phyloP scores from a whole-genome alignment of 37 sponge, comb jelly and placozoan genomes.

The Dysidea cf. avara region DNA sequence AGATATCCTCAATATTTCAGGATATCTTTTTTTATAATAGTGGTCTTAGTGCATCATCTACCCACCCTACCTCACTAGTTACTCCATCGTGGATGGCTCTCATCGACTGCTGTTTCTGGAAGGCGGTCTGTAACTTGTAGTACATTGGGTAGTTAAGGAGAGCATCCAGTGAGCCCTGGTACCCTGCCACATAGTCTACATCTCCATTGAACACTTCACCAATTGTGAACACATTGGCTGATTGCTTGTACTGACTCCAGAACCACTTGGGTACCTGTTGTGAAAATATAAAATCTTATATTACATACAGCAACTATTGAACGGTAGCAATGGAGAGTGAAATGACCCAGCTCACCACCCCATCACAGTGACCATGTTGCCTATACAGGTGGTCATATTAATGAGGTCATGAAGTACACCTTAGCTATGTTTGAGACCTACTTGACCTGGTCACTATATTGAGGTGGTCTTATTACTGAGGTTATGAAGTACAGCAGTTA shows the following conservation, averaged over 20 bases:
- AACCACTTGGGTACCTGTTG: slow-evolving; percentile 64
- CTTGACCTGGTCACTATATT: too few relatives aligned
- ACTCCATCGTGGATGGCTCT: slow-evolving; percentile 57
- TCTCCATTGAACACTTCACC: slow-evolving; percentile 81
- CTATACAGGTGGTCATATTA: too few relatives aligned
- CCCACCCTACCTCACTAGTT: slow-evolving; percentile 14
- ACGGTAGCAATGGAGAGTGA: too few relatives aligned
- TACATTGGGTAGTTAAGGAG: slow-evolving; percentile 85
- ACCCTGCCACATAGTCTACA: slow-evolving; percentile 44
- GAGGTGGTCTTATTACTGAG: too few relatives aligned
- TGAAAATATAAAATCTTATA: background rate
- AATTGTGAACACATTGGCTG: slow-evolving; percentile 64
- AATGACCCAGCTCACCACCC: too few relatives aligned
- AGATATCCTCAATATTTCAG: too few relatives aligned
- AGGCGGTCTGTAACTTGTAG: slow-evolving; percentile 55
- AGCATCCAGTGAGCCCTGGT: slow-evolving; percentile 57
- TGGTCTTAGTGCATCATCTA: background rate
- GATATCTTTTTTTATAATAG: too few relatives aligned
- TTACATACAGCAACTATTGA: background rate
- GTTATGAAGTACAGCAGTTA: too few relatives aligned
- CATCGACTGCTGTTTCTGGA: slow-evolving; percentile 61
- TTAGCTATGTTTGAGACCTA: too few relatives aligned
- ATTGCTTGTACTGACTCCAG: slow-evolving; percentile 62
- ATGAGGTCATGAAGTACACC: too few relatives aligned
- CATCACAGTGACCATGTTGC: too few relatives aligned